Evolutionary conservation across 2,888 invertebrate species (phyloP).

Genomic region (Mesorhabditis spiculigera): DNA sequence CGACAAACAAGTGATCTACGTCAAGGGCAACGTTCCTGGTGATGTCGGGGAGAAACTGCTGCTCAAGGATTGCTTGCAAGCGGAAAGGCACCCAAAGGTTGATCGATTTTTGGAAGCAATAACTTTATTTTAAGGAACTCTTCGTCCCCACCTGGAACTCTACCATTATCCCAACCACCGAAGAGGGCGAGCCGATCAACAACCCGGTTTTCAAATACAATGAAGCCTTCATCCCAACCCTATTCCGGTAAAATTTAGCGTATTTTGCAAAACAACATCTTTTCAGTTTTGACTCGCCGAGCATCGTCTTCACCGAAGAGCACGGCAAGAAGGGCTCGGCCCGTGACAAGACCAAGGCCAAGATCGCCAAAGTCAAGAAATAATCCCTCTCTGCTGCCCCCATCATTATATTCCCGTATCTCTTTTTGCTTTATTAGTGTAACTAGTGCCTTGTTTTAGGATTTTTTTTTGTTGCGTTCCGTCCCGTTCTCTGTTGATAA

Average conservation of each 20-base stretch:
- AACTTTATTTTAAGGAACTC: slow-evolving; percentile 21
- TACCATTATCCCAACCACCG: slow-evolving; percentile 32
- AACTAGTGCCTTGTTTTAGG: not conserved
- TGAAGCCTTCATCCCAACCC: slow-evolving; percentile 18
- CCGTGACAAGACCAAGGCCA: slow-evolving; percentile 52
- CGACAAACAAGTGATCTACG: slow-evolving; percentile 54
- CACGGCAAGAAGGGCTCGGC: slow-evolving; percentile 46
- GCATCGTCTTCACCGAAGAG: slow-evolving; percentile 47
- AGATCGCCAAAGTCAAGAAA: slow-evolving; percentile 57
- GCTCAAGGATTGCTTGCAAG: slow-evolving; percentile 47
- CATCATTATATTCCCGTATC: not conserved
- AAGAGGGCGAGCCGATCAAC: slow-evolving; percentile 27
- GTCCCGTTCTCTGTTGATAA: not conserved
- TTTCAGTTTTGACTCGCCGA: slow-evolving; percentile 45
- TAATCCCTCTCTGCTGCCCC: slow-evolving; percentile 21
- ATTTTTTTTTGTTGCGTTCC: slow-evolving; percentile 11
- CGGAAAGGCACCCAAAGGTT: slow-evolving; percentile 39
- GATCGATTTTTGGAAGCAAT: not conserved
- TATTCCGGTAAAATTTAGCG: slow-evolving; percentile 11
- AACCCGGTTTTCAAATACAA: slow-evolving; percentile 12
- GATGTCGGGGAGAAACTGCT: slow-evolving; percentile 49
- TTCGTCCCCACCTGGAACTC: slow-evolving; percentile 51
- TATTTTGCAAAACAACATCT: not conserved
- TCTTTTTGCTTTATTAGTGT: slow-evolving; percentile 11
- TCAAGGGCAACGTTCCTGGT: slow-evolving; percentile 53